phyloP scores from a whole-genome alignment of 2,888 invertebrate species.

The Agrilus cyanescens region DNA sequence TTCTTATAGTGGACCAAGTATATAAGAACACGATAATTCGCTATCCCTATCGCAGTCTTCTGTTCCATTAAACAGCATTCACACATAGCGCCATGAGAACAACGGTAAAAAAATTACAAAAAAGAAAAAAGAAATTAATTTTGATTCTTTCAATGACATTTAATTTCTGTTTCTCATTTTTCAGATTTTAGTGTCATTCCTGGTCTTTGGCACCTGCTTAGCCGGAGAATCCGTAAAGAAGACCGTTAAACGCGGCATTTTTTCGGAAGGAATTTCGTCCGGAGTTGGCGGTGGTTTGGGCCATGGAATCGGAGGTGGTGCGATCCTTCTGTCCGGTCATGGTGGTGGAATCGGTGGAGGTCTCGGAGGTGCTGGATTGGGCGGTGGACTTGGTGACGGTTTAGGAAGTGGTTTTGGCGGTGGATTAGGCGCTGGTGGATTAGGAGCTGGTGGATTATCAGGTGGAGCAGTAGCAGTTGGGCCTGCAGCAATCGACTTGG shows the following conservation, averaged over 20 bases:
- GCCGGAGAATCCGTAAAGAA: conserved; percentile 30
- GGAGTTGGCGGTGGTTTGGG: conserved; percentile 21
- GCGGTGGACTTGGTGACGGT: conserved; percentile 6
- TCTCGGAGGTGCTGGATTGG: conserved; percentile 5
- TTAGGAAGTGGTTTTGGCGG: conserved; percentile 8
- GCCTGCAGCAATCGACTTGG: conserved; percentile 8
- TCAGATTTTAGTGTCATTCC: conserved; percentile 36
- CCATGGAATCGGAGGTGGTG: conserved; percentile 19
- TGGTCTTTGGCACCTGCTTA: conserved; percentile 33
- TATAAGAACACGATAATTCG: conserved; percentile 22
- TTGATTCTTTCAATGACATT: neutral
- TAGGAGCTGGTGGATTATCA: conserved; percentile 5
- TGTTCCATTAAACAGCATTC: conserved; percentile 17
- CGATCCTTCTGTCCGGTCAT: conserved; percentile 19
- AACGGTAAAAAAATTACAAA: conserved; percentile 23
- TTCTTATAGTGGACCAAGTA: conserved; percentile 20
- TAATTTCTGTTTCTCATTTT: conserved; percentile 11
- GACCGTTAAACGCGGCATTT: conserved; percentile 36
- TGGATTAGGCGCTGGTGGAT: conserved; percentile 10
- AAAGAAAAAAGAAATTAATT: neutral
- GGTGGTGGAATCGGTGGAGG: conserved; percentile 6
- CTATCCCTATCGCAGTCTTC: conserved; percentile 26
- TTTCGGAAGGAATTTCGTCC: conserved; percentile 30
- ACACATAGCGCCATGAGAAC: conserved; percentile 27
- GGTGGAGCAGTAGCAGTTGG: conserved; percentile 7